phyloP scores from a whole-genome alignment of 1,140 invertebrate genomes.

The Drusus annulatus region DNA sequence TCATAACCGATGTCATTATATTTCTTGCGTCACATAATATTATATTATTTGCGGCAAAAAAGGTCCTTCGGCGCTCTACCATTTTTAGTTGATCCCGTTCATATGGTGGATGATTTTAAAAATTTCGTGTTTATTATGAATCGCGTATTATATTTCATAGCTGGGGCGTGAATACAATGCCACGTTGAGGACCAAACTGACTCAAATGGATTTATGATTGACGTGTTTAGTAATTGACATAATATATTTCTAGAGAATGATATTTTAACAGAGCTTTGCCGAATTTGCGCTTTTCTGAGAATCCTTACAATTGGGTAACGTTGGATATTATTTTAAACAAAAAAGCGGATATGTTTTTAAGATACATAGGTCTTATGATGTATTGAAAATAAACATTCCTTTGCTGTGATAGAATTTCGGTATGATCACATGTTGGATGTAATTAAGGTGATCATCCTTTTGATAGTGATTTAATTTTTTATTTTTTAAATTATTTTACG shows the following conservation, averaged over 20 bases:
- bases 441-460: no score
- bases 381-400: no score
- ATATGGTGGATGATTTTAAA: conserved; percentile 8
- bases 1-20: conserved; percentile 56
- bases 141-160: conserved; percentile 51
- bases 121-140: conserved; percentile 23
- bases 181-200: conserved; percentile 43
- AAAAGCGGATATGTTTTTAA: no score
- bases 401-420: no score
- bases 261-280: conserved; percentile 42
- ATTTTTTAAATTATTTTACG: no score
- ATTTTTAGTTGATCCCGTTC: conserved; percentile 50
- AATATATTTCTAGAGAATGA: conserved; percentile 45
- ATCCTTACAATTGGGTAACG: not conserved
- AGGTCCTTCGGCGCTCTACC: conserved; percentile 38
- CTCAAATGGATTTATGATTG: conserved; percentile 52
- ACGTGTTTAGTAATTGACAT: conserved; percentile 56
- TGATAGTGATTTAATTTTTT: no score
- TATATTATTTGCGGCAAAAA: conserved; percentile 40
- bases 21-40: conserved; percentile 50
- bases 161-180: conserved; percentile 43
- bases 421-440: no score
- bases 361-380: no score
- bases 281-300: not conserved
- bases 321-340: not conserved